Evolutionary conservation across 2,888 invertebrate species (phyloP).

Genomic region (Nezara viridula): DNA sequence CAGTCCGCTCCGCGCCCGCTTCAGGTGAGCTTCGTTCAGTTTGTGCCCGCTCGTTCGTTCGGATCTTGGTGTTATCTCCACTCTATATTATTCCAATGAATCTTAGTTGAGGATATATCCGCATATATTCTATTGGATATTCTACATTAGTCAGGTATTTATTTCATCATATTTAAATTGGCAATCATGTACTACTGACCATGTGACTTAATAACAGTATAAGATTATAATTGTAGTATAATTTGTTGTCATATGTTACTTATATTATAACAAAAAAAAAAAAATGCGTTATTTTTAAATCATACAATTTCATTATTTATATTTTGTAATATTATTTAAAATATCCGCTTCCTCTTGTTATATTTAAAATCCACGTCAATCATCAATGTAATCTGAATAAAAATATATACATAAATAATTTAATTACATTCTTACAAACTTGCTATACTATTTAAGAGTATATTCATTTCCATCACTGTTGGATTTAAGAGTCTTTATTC

Average conservation of each 20-base stretch:
- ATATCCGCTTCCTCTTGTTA: no score
- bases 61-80: not conserved
- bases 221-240: not conserved
- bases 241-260: not conserved
- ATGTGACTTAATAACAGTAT: not conserved
- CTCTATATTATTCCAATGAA: not conserved
- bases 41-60: slow-evolving; percentile 11
- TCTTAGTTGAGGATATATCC: slow-evolving; percentile 22
- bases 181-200: not conserved
- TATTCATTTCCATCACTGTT: no score
- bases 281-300: not conserved
- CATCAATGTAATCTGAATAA: no score
- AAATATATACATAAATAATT: no score
- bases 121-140: slow-evolving; percentile 29
- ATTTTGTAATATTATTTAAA: no score
- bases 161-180: not conserved
- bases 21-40: not conserved
- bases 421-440: not conserved
- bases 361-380: no score
- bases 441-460: not conserved
- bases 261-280: no score
- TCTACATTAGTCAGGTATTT: slow-evolving; percentile 46
- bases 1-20: not conserved
- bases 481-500: not conserved
- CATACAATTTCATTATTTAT: no score